Evolutionary conservation across 2,797 vertebrate genomes (phyloP).

Genomic region (Sylvia borin): DNA sequence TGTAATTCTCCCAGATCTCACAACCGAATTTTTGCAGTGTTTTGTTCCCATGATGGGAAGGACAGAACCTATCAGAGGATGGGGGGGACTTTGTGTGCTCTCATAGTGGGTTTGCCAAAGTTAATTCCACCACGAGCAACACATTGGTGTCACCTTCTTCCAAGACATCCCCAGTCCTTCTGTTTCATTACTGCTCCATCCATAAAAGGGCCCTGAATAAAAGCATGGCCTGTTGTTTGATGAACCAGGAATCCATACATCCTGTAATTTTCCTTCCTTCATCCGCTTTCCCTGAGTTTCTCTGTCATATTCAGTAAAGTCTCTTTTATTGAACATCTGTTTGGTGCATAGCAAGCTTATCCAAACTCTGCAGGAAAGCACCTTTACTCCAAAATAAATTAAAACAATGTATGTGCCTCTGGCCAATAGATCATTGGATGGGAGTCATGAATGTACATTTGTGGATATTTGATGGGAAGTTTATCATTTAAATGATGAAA

Average conservation of each 20-base stretch:
- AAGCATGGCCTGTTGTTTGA: background rate
- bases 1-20: background rate
- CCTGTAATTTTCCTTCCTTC: conserved; percentile 19
- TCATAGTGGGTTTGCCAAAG: background rate
- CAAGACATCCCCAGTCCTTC: background rate
- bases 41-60: background rate
- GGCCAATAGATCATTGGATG: conserved; percentile 71
- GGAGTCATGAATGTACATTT: conserved; percentile 54
- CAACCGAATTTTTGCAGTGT: background rate
- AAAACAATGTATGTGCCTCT: conserved; percentile 69
- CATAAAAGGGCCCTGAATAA: background rate
- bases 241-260: conserved; percentile 20
- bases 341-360: conserved; percentile 49
- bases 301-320: conserved; percentile 54
- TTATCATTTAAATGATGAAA: conserved; percentile 57
- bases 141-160: background rate
- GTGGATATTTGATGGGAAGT: conserved; percentile 66
- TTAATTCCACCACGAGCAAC: background rate
- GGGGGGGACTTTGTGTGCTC: no score
- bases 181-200: background rate
- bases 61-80: background rate
- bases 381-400: conserved; percentile 73
- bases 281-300: conserved; percentile 16
- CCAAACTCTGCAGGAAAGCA: conserved; percentile 67
- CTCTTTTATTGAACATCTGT: conserved; percentile 67